A percentile compares a stretch with the other conserved stretches of the same genome.
These are phyloP conservation scores for Austrofundulus limnaeus DNA, from an alignment of 2,113 vertebrate genomes.

Conservation along the genomic window DNA sequence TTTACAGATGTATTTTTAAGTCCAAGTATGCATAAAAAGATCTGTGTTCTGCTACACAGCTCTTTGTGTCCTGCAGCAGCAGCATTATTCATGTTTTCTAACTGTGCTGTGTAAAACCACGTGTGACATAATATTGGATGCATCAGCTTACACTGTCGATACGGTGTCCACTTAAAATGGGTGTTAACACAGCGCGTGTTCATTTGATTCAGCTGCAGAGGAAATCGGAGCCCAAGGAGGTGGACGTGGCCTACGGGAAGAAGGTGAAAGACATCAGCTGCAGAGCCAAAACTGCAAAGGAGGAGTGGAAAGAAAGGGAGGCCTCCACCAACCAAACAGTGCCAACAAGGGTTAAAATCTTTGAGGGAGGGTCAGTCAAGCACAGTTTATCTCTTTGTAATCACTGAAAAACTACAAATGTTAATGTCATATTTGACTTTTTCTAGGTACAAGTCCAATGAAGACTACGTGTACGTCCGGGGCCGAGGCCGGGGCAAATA, in stretches of 20 bases:
- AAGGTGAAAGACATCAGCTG: conserved; percentile 87
- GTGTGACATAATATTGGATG: conserved; percentile 43
- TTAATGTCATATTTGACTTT: neutral
- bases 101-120: conserved; percentile 47
- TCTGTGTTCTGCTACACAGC: neutral
- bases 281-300: conserved; percentile 90
- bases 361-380: conserved; percentile 94
- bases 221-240: conserved; percentile 90
- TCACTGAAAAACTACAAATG: neutral
- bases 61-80: conserved; percentile 11
- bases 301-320: conserved; percentile 92
- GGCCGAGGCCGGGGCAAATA: conserved; percentile 97
- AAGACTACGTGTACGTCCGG: conserved; percentile 97
- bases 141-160: conserved; percentile 60
- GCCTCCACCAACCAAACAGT: conserved; percentile 83
- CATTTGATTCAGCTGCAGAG: conserved; percentile 82
- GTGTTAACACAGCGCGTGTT: conserved; percentile 67
- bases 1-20: no score
- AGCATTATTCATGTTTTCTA: conserved; percentile 41
- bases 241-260: conserved; percentile 89
- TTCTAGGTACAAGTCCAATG: conserved; percentile 94
- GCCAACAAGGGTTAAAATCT: conserved; percentile 96
- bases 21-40: neutral
- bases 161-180: conserved; percentile 41
- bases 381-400: neutral